These are phyloP conservation scores for Micromys minutus DNA, from an alignment of 2,113 vertebrate species.

Conservation along the genomic window DNA sequence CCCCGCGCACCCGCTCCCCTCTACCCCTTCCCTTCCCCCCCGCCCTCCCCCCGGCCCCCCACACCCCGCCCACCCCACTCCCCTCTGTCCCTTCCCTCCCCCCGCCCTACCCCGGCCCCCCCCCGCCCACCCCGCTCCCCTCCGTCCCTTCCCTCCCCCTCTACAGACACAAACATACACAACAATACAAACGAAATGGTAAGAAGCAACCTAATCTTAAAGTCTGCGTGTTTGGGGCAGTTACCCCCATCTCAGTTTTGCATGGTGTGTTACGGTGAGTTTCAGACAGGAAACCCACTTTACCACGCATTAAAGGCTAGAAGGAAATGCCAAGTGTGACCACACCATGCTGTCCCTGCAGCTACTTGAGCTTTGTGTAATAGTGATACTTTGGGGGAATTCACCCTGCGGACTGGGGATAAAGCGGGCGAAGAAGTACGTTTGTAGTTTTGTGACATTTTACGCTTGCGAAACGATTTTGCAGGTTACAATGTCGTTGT, in stretches of 20 bases:
- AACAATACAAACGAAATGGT: background rate
- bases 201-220: background rate
- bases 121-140: too few relatives aligned
- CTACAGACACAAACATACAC: background rate
- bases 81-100: too few relatives aligned
- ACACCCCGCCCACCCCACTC: too few relatives aligned
- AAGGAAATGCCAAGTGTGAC: background rate
- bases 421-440: too few relatives aligned
- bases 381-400: background rate
- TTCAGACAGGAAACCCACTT: background rate
- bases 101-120: too few relatives aligned
- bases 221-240: background rate
- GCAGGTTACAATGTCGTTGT: slow-evolving; percentile 95
- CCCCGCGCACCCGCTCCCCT: too few relatives aligned
- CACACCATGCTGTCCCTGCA: background rate
- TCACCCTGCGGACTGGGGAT: too few relatives aligned
- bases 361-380: slow-evolving; percentile 44
- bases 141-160: rapidly evolving
- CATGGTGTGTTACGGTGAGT: background rate
- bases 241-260: background rate
- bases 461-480: slow-evolving; percentile 76
- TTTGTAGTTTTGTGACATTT: slow-evolving; percentile 60
- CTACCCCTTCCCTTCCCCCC: too few relatives aligned
- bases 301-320: background rate
- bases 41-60: too few relatives aligned